Evolutionary conservation across 2,888 invertebrate genomes (phyloP).

Genomic region (Lepidocyrtoides sp.): DNA sequence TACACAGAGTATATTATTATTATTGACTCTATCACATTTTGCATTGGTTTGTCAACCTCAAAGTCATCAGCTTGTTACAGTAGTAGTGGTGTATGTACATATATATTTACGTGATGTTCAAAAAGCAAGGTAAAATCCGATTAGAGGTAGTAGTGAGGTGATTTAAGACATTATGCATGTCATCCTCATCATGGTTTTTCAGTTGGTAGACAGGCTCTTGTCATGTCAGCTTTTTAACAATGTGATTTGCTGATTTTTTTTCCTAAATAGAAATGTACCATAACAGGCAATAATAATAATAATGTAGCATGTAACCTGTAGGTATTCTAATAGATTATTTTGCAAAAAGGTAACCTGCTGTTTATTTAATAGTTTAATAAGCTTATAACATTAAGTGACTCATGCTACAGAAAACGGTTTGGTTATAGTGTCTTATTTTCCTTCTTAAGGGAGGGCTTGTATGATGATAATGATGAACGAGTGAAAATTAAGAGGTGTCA

Average conservation of each 20-base stretch:
- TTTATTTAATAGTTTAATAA: not conserved
- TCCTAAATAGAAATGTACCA: not conserved
- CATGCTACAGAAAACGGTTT: not conserved
- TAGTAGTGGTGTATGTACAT: too few relatives aligned
- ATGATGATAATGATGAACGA: not conserved
- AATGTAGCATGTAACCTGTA: not conserved
- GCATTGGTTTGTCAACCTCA: conserved; percentile 48
- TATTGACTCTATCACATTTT: not conserved
- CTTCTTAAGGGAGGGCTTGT: not conserved
- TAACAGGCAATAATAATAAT: not conserved
- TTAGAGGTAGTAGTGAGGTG: conserved; percentile 8
- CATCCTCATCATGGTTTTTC: conserved; percentile 31
- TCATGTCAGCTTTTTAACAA: conserved; percentile 27
- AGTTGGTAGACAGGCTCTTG: not conserved
- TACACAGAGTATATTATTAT: too few relatives aligned
- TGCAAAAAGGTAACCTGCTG: too few relatives aligned
- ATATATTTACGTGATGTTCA: not conserved
- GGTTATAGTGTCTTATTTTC: conserved; percentile 25
- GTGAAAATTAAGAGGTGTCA: conserved; percentile 27
- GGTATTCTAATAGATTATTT: too few relatives aligned
- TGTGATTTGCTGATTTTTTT: conserved; percentile 31
- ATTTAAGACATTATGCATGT: conserved; percentile 1
- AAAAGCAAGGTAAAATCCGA: conserved; percentile 39
- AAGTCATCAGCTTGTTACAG: not conserved
- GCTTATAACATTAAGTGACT: not conserved